Evolutionary conservation across 2,888 invertebrate genomes (phyloP), one percentile per base, ranked within the genome.

Genomic region (Mantis religiosa): DNA sequence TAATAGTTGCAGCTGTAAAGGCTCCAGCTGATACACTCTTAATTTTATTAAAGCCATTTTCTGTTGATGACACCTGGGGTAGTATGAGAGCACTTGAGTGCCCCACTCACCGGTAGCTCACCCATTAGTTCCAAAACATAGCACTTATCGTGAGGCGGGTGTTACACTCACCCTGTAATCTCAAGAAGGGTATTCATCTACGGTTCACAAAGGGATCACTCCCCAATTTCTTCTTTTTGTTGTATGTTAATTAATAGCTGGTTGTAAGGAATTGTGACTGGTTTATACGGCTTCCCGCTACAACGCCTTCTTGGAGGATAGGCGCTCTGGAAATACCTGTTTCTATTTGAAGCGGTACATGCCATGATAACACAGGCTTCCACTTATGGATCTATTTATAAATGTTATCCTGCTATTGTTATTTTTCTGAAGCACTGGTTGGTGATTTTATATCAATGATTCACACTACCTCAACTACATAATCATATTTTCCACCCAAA

Each of bases 191-290:
- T 87, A 47, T 30, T n/a, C n/a, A 71, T 27, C 87, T 30, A 71
- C 81, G 87, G 87, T 71, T 71, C 54, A 71, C 54, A 41, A 41
- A 41, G 41, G 41, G 41, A 41, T 41, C 25, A 15, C 54, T 71
- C 83, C 83, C 54, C 54, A 71, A 25, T 71, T 20, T 71, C 54
- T 71, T 71, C 54, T 71, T 89, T 84, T 87, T 86, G 41, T 34
- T 84, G 81, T 89, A 71, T 84, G 28, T 89, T 87, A 87, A 89
- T 87, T 89, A 89, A 88, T 89, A 87, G 89, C 87, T 82, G 85
- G 88, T 87, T 84, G 87, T 27, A 84, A 87, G 82, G 27, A 81
- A 82, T 82, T 85, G 47, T 89, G 89, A 89, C 87, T 89, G 89
- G 81, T 87, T 87, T 89, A 87, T 89, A 27, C 41, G 87, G 89